Percentiles rank a stretch among this genome's conserved stretches.
Conservation (phyloP, 1,140 invertebrate species). For the Drosophila punjabiensis region DNA sequence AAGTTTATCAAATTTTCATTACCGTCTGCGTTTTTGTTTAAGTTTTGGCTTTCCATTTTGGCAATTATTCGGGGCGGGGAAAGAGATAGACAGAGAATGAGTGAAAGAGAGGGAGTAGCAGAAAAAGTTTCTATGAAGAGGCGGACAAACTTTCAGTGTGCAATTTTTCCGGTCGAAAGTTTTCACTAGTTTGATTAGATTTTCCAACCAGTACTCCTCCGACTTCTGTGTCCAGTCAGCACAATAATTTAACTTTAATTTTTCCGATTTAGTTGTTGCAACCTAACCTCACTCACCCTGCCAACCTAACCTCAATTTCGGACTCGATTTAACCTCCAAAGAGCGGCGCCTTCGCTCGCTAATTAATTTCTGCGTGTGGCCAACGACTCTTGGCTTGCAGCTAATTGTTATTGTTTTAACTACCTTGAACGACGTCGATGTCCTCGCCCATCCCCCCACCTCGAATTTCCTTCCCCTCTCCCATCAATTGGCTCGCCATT, state of each 20-base stretch:
- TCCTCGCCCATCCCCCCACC: not conserved
- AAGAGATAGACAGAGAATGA: conserved; percentile 20
- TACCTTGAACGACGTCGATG: conserved; percentile 54
- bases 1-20: conserved; percentile 83
- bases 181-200: conserved; percentile 59
- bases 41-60: conserved; percentile 76
- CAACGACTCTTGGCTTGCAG: conserved; percentile 72
- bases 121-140: conserved; percentile 40
- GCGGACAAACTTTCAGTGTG: conserved; percentile 57
- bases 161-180: conserved; percentile 71
- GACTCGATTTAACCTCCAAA: conserved; percentile 31
- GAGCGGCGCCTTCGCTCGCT: conserved; percentile 45
- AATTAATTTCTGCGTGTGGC: conserved; percentile 79
- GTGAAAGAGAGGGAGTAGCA: not conserved
- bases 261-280: conserved; percentile 38
- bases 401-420: conserved; percentile 83
- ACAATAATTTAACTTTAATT: conserved; percentile 59
- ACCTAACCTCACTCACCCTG: conserved; percentile 12
- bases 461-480: not conserved
- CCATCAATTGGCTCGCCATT: conserved; percentile 45
- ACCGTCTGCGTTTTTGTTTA: conserved; percentile 80
- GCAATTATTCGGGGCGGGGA: conserved; percentile 61
- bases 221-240: conserved; percentile 35
- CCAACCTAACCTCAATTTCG: conserved; percentile 17
- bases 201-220: conserved; percentile 25